Percentiles rank a stretch among this genome's conserved stretches.
phyloP scores from a whole-genome alignment of 2,113 vertebrate species.

The Crotalus viridis region DNA sequence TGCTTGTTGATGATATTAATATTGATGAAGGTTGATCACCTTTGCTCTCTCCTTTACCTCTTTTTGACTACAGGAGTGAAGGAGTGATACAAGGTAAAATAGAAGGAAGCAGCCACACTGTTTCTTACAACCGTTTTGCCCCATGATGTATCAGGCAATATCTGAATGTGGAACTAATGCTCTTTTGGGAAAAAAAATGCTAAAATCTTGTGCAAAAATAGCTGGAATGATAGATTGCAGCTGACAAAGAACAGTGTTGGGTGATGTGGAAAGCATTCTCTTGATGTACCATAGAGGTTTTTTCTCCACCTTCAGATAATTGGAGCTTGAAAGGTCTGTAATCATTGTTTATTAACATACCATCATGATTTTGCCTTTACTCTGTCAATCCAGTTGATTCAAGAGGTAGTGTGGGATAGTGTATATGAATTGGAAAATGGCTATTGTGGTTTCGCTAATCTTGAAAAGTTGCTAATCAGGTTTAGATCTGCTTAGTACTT shows the following conservation, averaged over 20 bases:
- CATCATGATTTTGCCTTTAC: neutral
- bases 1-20: neutral
- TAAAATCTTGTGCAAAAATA: neutral
- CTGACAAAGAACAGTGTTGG: neutral
- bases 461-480: too few relatives aligned
- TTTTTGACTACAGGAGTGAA: neutral
- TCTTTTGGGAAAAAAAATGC: neutral
- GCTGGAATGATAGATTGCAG: neutral
- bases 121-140: neutral
- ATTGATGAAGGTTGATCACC: neutral
- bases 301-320: neutral
- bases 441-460: too few relatives aligned
- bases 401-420: neutral
- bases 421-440: neutral
- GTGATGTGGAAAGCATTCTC: neutral
- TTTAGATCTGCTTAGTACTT: too few relatives aligned
- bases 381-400: neutral
- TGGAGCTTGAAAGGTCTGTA: neutral
- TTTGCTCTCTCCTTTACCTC: neutral
- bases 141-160: neutral
- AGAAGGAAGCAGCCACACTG: neutral
- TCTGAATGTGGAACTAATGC: neutral
- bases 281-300: neutral
- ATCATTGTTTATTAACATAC: neutral
- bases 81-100: neutral